Evolutionary conservation across 2,113 vertebrate genomes (phyloP), one percentile per base, ranked within the genome.

Genomic region (Orthonyx spaldingii): DNA sequence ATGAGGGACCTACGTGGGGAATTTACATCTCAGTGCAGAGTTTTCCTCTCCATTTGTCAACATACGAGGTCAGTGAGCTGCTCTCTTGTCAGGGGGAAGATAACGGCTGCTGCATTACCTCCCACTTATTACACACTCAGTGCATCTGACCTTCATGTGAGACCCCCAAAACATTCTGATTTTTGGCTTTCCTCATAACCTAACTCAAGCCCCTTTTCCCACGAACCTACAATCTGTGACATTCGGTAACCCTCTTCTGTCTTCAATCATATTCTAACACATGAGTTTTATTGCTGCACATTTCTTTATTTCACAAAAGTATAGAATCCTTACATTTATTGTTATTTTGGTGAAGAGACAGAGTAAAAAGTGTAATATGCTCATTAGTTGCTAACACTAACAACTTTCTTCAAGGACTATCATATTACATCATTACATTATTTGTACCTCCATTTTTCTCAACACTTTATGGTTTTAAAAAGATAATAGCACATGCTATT

Each of bases 21-120:
- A 98, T 99, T 99, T 98, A 98, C 98, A 99, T 99, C 99, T 99
- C 97, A 37, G 97, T 94, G 96, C 96, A 97, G 98, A 98, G 98
- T 98, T 99, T 99, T 99, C 98, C 98, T 98, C 98, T 99, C 99
- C 99, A 99, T 99, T 99, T 99, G 98, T 98, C 98, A 97, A 98
- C 98, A 98, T 98, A 98, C 96, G 98, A 99, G 99, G 99, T 99
- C 99, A 99, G 96, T 97, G 98, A 98, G 98, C 97, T 94, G 97
- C 98, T 98, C 97, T 96, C 95, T 97, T 98, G 97, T 98, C 98
- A 98, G 96, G 97, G 96, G 98, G 97, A 98, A 98, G 98, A 98
- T 99, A 99, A 99, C 98, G 98, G 98, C 97, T 98, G 95, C 97
- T 94, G 92, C 94, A 96, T 96, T 97, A 96, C 92, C 98, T 99